A percentile compares a stretch with the other conserved stretches of the same genome.
phyloP scores from a whole-genome alignment of 2,797 vertebrate genomes.

The Galagoides demidoff region DNA sequence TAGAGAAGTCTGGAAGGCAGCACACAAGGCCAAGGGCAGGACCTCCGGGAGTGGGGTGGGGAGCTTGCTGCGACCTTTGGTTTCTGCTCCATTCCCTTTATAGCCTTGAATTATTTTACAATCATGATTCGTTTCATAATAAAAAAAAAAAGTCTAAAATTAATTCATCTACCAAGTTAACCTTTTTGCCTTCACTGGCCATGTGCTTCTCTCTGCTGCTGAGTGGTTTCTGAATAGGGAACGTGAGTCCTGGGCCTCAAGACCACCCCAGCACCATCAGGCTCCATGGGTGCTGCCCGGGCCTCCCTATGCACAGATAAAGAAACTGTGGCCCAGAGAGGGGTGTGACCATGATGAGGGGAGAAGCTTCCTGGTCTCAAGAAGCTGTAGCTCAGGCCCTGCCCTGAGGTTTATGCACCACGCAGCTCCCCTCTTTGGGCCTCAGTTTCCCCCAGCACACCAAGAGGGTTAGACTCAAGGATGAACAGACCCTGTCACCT shows the following conservation, averaged over 20 bases:
- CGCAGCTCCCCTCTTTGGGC: not conserved
- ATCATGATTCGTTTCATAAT: not conserved
- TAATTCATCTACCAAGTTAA: not conserved
- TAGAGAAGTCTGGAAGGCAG: not conserved
- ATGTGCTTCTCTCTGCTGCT: not conserved
- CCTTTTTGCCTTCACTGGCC: not conserved
- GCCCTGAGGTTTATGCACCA: not conserved
- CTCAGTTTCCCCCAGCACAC: not conserved
- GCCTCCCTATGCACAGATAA: not conserved
- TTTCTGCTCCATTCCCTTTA: not conserved
- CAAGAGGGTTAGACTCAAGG: not conserved
- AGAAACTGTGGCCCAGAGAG: not conserved
- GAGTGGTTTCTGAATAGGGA: not conserved
- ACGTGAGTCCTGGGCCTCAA: rapidly evolving
- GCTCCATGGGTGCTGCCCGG: rapidly evolving
- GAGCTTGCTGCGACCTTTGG: not conserved
- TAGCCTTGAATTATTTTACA: not conserved
- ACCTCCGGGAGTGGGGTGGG: not conserved
- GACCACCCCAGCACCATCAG: not conserved
- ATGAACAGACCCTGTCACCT: not conserved
- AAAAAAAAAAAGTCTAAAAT: not conserved
- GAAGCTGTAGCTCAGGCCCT: not conserved
- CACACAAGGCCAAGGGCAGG: not conserved
- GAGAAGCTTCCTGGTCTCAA: not conserved
- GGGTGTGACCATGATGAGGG: rapidly evolving